Base-by-base conservation (phyloP, 2,888 invertebrate genomes). In the Gisinianus flammeolus region DNA sequence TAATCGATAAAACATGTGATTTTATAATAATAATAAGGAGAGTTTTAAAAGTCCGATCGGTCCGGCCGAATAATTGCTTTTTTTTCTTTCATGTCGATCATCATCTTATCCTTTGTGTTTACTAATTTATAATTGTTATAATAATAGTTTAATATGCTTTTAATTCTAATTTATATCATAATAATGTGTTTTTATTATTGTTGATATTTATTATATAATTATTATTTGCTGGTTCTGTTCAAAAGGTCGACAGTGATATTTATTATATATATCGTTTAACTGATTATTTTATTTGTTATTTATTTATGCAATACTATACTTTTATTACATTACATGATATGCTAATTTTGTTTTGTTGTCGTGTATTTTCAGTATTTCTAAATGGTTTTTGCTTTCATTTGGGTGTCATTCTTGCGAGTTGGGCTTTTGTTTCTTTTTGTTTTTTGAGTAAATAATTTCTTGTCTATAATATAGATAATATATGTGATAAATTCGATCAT, bases 41-140 rank as follows among this genome's bases (percentile, higher is more conserved):
- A 0, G 22, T 26, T 12, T 62, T 12, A 54, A 68, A 30, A 73
- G 73, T 73, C 62, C 58, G 73, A 73, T 73, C 73, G 73, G 73
- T 73, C 73, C 73, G 58, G 73, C 73, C 73, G 73, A 73, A 62
- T 62, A 73, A 30, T 62, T 31, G 62, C 19, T 31, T 72, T 56
- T 24, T 28, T 28, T 72, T 5, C 24, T 71, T 71, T 71, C 16
- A 12, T 24, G 5, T 33, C 31, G 31, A 10, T 66, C 4, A 6
- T 26, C 26, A 16, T 64, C 30, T 30, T 26, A 4, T 24, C 30
- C 19, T 54, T 30, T 44, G 16, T 35, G 33, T 70, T 22, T 70
- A 52, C 26, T 52, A 24, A 12, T 26, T 26, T 12, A 26, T 62
- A 24, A 28, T 26, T 26, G 8, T 58, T 26, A 26, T 62, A 62